Evolutionary conservation across 2,888 invertebrate species (phyloP), one percentile per base, ranked within the genome.

Genomic region (Chrysomela aeneicollis): DNA sequence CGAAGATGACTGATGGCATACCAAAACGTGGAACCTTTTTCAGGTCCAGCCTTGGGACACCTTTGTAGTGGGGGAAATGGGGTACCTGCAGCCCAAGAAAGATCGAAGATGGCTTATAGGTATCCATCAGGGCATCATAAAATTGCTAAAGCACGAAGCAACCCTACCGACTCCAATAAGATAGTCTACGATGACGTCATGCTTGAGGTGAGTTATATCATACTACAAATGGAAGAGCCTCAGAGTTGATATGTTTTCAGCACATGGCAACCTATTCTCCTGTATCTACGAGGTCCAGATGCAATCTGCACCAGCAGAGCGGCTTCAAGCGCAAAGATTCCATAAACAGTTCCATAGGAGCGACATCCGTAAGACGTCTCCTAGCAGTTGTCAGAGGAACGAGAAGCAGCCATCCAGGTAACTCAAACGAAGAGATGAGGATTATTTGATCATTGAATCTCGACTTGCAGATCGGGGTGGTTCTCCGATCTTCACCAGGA

Each of bases 301-400:
- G 83, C 58, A 85, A 85, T 69, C 82, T 86, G 8, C 84, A 85
- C 61, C 81, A 84, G 57, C 72, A 71, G 22, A 69, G 8, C 84
- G 90, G 8, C 82, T 89, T 90, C 0, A 86, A 88, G 54, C 87
- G 89, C 2, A 84, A 89, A 15, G 91, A 91, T 74, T 91, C 91
- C 0, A 86, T 89, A 59, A 88, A 89, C 22, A 91, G 91, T 54
- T 91, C 91, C 0, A 89, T 91, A 30, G 92, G 92, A 1, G 91
- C 91, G 0, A 90, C 90, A 0, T 93, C 93, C 0, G 92, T 93
- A 9, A 86, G 92, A 2, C 86, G 92, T 0, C 84, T 93, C 12
- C 87, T 93, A 59, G 88, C 90, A 0, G 85, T 84, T 15, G 87
- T 85, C 59, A 83, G 86, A 37, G 76, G 74, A 2, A 73, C 72